A percentile compares a stretch with the other conserved stretches of the same genome.
phyloP scores from a whole-genome alignment of 2,888 invertebrate species.

The Orchestes rusci region DNA sequence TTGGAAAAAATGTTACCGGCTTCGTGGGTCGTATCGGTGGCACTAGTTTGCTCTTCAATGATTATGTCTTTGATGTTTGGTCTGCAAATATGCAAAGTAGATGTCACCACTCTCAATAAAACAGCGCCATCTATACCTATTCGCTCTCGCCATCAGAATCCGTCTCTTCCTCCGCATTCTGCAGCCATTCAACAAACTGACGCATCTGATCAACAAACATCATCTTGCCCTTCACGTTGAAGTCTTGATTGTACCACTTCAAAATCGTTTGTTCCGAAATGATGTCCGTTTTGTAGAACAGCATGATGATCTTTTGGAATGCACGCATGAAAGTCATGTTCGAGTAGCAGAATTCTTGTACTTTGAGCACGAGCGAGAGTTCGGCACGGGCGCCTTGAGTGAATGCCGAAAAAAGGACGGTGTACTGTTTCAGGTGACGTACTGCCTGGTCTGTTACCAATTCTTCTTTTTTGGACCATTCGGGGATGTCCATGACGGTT shows the following conservation, averaged over 20 bases:
- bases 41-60: constrained; percentile 37
- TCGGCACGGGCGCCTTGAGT: constrained; percentile 81
- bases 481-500: constrained; percentile 89
- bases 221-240: constrained; percentile 91
- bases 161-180: constrained; percentile 87
- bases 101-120: constrained; percentile 1
- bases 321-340: constrained; percentile 99
- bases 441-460: constrained; percentile 92
- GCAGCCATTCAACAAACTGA: constrained; percentile 94
- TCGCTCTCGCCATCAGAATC: constrained; percentile 50
- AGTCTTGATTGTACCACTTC: constrained; percentile 93
- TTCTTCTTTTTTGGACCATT: constrained; percentile 99
- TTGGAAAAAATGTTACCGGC: constrained; percentile 43
- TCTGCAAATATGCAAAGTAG: constrained; percentile 30
- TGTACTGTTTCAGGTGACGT: constrained; percentile 80
- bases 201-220: constrained; percentile 98
- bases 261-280: constrained; percentile 91
- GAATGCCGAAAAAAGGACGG: constrained; percentile 80
- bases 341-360: constrained; percentile 97
- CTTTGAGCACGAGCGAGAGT: constrained; percentile 79
- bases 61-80: constrained; percentile 14
- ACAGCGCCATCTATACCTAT: constrained; percentile 31
- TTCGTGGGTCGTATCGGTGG: constrained; percentile 38
- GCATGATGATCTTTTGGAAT: constrained; percentile 93
- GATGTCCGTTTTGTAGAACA: constrained; percentile 94